Evolutionary conservation across 1,140 invertebrate genomes (phyloP).

Genomic region (Hycleus cichorii): DNA sequence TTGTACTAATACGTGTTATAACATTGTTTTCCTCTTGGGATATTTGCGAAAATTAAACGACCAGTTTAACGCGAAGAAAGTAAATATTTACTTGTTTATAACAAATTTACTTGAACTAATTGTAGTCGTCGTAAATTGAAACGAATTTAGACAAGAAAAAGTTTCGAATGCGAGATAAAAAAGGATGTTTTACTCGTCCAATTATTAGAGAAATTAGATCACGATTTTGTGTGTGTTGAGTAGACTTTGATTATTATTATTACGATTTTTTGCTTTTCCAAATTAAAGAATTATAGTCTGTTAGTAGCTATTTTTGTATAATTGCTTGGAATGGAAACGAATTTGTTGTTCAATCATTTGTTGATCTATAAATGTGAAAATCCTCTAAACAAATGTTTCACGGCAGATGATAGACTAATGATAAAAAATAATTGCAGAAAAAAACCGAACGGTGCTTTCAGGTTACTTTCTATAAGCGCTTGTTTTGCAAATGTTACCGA

Average conservation of each 20-base stretch:
- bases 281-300: too few relatives aligned
- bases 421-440: conserved; percentile 4
- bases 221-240: too few relatives aligned
- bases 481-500: conserved; percentile 14
- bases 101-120: conserved; percentile 8
- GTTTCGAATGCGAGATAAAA: neutral
- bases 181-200: neutral
- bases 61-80: too few relatives aligned
- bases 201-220: too few relatives aligned
- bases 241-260: too few relatives aligned
- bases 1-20: too few relatives aligned
- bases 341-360: neutral
- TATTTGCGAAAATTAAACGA: too few relatives aligned
- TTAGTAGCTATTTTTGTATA: neutral
- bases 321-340: neutral
- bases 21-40: too few relatives aligned
- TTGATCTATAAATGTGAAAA: neutral
- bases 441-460: conserved; percentile 10
- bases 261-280: too few relatives aligned
- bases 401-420: conserved; percentile 1
- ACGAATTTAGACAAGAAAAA: neutral
- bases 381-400: neutral
- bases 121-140: conserved; percentile 3
- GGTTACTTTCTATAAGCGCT: conserved; percentile 15
- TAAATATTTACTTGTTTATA: too few relatives aligned